phyloP scores from a whole-genome alignment of 2,113 vertebrate species.

The Morone saxatilis region DNA sequence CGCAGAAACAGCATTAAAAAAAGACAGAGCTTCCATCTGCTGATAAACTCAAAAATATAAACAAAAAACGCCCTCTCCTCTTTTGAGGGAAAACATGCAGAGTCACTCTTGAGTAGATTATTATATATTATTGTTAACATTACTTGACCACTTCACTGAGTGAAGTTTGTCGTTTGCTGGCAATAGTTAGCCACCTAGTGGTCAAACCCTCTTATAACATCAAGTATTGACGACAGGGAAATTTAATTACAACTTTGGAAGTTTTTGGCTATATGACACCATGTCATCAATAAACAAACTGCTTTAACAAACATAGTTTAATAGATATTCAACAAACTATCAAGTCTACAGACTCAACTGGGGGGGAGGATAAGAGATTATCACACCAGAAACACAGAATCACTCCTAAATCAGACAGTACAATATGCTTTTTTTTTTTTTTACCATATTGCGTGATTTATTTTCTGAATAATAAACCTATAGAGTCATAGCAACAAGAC shows the following conservation, averaged over 20 bases:
- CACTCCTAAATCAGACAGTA: conserved; percentile 69
- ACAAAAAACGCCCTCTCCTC: neutral
- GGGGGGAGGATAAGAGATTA: conserved; percentile 53
- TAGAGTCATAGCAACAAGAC: conserved; percentile 57
- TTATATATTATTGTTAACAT: conserved; percentile 54
- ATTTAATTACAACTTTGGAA: conserved; percentile 57
- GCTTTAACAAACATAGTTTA: conserved; percentile 59
- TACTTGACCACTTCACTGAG: conserved; percentile 40
- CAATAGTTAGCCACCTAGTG: conserved; percentile 78
- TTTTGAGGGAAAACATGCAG: conserved; percentile 58
- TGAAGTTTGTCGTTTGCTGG: conserved; percentile 62
- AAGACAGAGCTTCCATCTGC: conserved; percentile 21
- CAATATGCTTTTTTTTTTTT: conserved; percentile 60
- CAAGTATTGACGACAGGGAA: conserved; percentile 67
- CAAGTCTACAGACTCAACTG: conserved; percentile 60
- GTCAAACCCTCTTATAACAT: conserved; percentile 71
- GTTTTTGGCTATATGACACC: conserved; percentile 65
- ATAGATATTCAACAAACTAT: conserved; percentile 71
- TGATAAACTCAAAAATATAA: conserved; percentile 16
- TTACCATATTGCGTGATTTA: conserved; percentile 61
- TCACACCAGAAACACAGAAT: conserved; percentile 70
- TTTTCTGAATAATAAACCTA: conserved; percentile 67
- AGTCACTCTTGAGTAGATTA: conserved; percentile 40
- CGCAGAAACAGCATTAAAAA: conserved; percentile 42
- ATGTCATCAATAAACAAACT: conserved; percentile 56